Percentiles rank a stretch among this genome's conserved stretches.
Conservation (phyloP, 2,797 vertebrate species). For the Pangasius macronema region DNA sequence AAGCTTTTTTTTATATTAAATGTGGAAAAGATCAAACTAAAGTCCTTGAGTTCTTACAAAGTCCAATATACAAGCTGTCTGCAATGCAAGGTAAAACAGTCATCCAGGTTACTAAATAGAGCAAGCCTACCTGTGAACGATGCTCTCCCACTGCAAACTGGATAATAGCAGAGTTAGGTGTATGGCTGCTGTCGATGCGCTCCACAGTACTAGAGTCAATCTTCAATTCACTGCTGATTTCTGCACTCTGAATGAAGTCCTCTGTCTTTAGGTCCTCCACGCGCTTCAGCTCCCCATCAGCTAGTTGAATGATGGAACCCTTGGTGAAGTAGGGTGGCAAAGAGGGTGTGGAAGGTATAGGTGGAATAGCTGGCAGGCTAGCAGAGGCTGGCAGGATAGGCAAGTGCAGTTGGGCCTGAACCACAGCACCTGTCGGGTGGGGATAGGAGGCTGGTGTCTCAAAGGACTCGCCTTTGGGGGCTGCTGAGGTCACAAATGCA, state of each 20-base stretch:
- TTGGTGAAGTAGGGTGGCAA: conserved; percentile 96
- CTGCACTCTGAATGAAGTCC: conserved; percentile 98
- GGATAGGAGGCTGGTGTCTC: conserved; percentile 68
- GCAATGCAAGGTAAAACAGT: background rate
- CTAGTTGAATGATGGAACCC: conserved; percentile 98
- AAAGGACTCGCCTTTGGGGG: conserved; percentile 87
- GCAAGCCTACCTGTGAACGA: conserved; percentile 87
- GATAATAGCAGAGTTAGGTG: conserved; percentile 87
- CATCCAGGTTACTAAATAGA: background rate
- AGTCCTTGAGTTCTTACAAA: background rate
- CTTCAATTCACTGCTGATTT: conserved; percentile 96
- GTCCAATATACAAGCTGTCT: background rate
- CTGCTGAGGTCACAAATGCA: conserved; percentile 82
- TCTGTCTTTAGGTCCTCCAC: conserved; percentile 98
- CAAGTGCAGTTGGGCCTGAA: conserved; percentile 93
- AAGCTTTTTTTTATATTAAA: background rate
- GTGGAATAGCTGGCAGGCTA: conserved; percentile 69
- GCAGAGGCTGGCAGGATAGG: conserved; percentile 78
- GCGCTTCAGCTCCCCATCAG: conserved; percentile 94
- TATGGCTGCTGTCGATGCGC: conserved; percentile 89
- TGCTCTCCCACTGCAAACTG: conserved; percentile 97
- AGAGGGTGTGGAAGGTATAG: conserved; percentile 77
- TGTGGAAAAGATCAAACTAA: background rate
- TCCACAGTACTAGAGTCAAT: conserved; percentile 98
- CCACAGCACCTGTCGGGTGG: conserved; percentile 78